phyloP scores from a whole-genome alignment of 2,113 vertebrate genomes.

The Rousettus leschenaultii region DNA sequence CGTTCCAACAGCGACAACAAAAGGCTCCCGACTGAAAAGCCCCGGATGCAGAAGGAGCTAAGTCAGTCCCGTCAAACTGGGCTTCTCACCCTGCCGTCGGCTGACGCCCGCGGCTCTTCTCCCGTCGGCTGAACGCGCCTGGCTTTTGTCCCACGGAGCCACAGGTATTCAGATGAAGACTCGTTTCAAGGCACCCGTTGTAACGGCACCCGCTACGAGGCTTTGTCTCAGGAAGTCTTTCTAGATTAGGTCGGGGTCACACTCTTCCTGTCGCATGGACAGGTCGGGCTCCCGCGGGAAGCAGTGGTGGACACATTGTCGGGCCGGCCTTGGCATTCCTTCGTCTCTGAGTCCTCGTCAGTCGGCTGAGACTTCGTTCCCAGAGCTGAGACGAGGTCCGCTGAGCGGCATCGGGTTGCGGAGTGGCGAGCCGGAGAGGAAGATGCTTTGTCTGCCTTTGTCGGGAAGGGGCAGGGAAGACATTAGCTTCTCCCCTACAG shows the following conservation, averaged over 20 bases:
- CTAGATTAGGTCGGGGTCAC: neutral
- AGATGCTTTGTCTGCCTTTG: slow-evolving; percentile 11
- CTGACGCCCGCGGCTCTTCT: neutral
- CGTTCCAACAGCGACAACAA: slow-evolving; percentile 58
- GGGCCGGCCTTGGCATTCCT: slow-evolving; percentile 41
- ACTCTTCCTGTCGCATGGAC: neutral
- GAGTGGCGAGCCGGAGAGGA: neutral
- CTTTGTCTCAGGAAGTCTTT: slow-evolving; percentile 57
- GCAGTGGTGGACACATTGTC: neutral
- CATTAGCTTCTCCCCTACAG: neutral
- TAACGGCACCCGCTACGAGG: neutral
- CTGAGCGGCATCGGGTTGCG: neutral
- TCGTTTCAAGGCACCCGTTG: neutral
- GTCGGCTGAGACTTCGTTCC: neutral
- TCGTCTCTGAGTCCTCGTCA: slow-evolving; percentile 50
- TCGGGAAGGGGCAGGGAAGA: neutral
- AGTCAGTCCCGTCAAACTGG: neutral
- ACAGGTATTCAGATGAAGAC: neutral
- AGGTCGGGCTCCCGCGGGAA: slow-evolving; percentile 13
- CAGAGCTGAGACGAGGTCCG: neutral
- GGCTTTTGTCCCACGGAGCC: neutral
- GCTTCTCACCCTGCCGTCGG: neutral
- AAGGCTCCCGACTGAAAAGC: slow-evolving; percentile 24
- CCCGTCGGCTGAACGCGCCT: neutral
- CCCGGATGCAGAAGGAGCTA: slow-evolving; percentile 4